phyloP scores from a whole-genome alignment of 2,797 vertebrate species.

The Leontopithecus rosalia region DNA sequence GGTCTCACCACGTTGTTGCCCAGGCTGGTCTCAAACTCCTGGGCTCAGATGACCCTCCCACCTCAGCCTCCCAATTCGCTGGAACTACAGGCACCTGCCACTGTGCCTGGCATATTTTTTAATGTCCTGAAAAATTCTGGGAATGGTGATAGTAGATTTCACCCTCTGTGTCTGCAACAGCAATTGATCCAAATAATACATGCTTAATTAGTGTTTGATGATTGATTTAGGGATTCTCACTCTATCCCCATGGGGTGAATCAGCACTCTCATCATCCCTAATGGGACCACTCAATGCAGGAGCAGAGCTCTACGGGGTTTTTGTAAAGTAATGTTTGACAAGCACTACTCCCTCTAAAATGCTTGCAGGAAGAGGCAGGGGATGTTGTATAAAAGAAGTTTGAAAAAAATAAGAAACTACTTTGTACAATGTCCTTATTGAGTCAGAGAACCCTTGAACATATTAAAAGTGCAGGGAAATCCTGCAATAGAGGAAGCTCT shows the following conservation, averaged over 20 bases:
- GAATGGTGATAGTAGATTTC: background rate
- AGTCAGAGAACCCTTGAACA: background rate
- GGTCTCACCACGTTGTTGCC: background rate
- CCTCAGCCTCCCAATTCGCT: background rate
- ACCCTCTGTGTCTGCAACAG: background rate
- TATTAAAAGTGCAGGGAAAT: conserved; percentile 7
- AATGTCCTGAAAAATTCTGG: background rate
- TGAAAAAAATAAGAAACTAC: background rate
- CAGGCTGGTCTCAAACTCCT: background rate
- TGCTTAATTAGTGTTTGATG: background rate
- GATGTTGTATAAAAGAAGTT: background rate
- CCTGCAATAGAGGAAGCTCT: background rate
- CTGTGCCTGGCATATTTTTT: background rate
- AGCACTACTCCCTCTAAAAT: background rate
- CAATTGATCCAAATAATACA: background rate
- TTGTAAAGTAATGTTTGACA: background rate
- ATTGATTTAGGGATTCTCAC: background rate
- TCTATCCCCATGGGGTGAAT: background rate
- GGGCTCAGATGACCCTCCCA: background rate
- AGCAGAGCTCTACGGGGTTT: background rate
- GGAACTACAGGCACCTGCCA: background rate
- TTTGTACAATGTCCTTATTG: background rate
- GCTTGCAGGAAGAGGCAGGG: background rate
- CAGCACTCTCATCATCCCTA: background rate
- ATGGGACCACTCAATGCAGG: background rate